A percentile compares a stretch with the other conserved stretches of the same genome.
Conservation (phyloP, 2,113 vertebrate genomes). For the Astur gentilis region DNA sequence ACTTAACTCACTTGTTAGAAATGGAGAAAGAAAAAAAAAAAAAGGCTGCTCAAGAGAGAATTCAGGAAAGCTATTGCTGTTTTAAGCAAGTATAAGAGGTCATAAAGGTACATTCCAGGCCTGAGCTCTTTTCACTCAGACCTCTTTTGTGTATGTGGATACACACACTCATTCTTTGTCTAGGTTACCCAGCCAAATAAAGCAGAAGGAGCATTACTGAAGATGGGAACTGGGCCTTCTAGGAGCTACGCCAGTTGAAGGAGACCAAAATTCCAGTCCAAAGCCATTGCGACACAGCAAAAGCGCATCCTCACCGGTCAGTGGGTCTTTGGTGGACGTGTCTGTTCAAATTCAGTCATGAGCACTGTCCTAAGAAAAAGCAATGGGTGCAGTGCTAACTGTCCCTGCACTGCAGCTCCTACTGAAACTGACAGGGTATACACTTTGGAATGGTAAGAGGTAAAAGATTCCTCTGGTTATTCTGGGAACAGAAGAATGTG, state of each 20-base stretch:
- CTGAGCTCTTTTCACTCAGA: neutral
- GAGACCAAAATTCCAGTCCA: neutral
- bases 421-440: neutral
- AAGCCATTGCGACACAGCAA: accelerated
- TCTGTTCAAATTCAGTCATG: neutral
- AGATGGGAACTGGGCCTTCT: neutral
- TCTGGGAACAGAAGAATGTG: neutral
- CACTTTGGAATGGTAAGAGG: accelerated
- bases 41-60: neutral
- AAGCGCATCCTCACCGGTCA: accelerated
- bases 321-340: neutral
- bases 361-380: neutral
- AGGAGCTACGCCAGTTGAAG: neutral
- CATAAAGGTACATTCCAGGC: neutral
- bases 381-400: neutral
- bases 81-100: neutral
- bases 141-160: accelerated
- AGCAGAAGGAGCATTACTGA: neutral
- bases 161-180: neutral
- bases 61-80: neutral
- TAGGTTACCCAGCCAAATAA: neutral
- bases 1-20: neutral
- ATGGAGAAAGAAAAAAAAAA: neutral
- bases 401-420: neutral
- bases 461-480: neutral